These are phyloP conservation scores for Drosophila kikkawai DNA, from an alignment of 1,140 invertebrate genomes.

Conservation along the genomic window DNA sequence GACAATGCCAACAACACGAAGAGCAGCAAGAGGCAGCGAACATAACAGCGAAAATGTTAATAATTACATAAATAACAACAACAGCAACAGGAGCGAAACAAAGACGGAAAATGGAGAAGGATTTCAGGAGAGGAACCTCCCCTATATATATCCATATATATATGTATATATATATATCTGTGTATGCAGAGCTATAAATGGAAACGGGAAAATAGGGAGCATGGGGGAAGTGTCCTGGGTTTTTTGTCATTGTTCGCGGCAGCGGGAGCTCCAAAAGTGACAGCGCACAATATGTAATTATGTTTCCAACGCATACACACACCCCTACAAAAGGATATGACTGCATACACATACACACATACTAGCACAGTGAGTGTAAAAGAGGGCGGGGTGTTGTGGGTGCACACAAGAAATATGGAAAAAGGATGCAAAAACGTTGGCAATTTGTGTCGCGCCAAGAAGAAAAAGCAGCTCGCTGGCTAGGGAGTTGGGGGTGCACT, in stretches of 20 bases:
- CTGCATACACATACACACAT: constrained; percentile 15
- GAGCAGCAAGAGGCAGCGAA: constrained; percentile 28
- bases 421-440: constrained; percentile 82
- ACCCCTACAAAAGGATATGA: constrained; percentile 8
- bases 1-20: constrained; percentile 38
- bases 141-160: constrained; percentile 9
- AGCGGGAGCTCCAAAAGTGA: constrained; percentile 74
- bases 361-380: neutral
- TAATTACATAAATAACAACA: constrained; percentile 83
- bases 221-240: constrained; percentile 41
- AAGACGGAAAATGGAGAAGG: constrained; percentile 29
- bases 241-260: constrained; percentile 60
- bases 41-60: constrained; percentile 75
- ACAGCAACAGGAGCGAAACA: constrained; percentile 49
- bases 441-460: constrained; percentile 80
- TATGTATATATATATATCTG: neutral
- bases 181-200: constrained; percentile 56
- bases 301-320: constrained; percentile 63
- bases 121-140: constrained; percentile 1
- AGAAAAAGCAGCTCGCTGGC: constrained; percentile 34
- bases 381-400: constrained; percentile 5
- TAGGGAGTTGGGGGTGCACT: neutral
- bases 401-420: constrained; percentile 70
- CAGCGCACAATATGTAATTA: constrained; percentile 83
- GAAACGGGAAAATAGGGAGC: constrained; percentile 46